Percentiles rank a stretch among this genome's conserved stretches.
These are phyloP conservation scores for Micromussa lordhowensis DNA, from an alignment of 92 coral and sea anemone species.

Conservation along the genomic window DNA sequence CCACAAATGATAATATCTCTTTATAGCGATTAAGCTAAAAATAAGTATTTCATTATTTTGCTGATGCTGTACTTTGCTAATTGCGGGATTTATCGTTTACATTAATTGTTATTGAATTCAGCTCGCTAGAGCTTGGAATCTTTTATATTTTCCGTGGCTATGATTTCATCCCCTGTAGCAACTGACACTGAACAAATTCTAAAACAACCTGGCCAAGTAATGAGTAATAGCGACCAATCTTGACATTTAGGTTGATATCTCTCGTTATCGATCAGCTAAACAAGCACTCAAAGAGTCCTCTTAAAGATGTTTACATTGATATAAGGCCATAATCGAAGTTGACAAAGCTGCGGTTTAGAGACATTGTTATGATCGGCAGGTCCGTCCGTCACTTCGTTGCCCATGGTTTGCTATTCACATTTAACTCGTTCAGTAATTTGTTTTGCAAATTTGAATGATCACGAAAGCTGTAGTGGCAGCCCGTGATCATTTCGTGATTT, in stretches of 20 bases:
- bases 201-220: background rate
- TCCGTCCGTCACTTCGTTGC: background rate
- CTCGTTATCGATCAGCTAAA: background rate
- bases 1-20: slow-evolving; percentile 10
- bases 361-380: slow-evolving; percentile 4
- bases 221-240: background rate
- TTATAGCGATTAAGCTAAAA: background rate
- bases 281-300: slow-evolving; percentile 20
- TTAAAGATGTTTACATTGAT: slow-evolving; percentile 15
- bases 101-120: slow-evolving; percentile 35
- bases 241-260: background rate
- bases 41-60: background rate
- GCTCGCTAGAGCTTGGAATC: background rate
- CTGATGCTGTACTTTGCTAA: slow-evolving; percentile 18
- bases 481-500: slow-evolving; percentile 19
- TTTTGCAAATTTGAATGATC: background rate
- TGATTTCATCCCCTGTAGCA: background rate
- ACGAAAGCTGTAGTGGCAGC: background rate
- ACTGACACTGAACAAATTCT: background rate
- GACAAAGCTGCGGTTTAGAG: slow-evolving; percentile 30
- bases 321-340: slow-evolving; percentile 22
- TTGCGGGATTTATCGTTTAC: slow-evolving; percentile 27
- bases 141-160: slow-evolving; percentile 2
- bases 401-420: background rate
- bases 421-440: background rate